phyloP scores from a whole-genome alignment of 2,113 vertebrate genomes.

The Xyliphius kryptos region DNA sequence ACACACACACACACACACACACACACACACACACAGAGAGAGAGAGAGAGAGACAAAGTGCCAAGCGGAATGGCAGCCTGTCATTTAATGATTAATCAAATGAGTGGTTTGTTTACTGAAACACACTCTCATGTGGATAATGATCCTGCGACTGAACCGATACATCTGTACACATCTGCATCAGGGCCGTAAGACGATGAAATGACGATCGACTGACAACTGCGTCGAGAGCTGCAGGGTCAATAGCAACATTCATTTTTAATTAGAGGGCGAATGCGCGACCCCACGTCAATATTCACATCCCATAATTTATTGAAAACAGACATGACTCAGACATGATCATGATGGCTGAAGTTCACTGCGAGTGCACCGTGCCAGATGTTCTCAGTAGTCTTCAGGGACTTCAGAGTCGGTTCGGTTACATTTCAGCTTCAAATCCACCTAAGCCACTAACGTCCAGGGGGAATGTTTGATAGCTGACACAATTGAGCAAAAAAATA shows the following conservation, averaged over 20 bases:
- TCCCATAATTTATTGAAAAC: constrained; percentile 26
- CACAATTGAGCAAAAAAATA: too few species aligned
- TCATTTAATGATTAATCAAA: too few species aligned
- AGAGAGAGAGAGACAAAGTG: too few species aligned
- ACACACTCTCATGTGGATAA: too few species aligned
- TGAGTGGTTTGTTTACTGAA: too few species aligned
- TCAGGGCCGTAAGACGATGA: too few species aligned
- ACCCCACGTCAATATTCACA: constrained; percentile 30
- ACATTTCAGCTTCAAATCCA: background rate
- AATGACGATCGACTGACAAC: too few species aligned
- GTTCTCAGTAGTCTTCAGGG: background rate
- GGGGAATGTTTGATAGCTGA: background rate
- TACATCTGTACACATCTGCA: too few species aligned
- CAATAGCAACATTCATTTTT: constrained; percentile 10
- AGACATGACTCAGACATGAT: constrained; percentile 1
- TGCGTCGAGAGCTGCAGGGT: background rate
- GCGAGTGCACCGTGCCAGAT: background rate
- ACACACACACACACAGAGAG: too few species aligned
- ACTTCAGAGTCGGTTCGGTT: background rate
- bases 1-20: too few species aligned
- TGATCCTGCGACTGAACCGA: too few species aligned
- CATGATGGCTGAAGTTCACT: background rate
- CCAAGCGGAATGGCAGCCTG: too few species aligned
- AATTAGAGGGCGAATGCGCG: background rate
- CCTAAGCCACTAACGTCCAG: background rate